phyloP scores from a whole-genome alignment of 2,113 vertebrate genomes.

The Tetrax tetrax region DNA sequence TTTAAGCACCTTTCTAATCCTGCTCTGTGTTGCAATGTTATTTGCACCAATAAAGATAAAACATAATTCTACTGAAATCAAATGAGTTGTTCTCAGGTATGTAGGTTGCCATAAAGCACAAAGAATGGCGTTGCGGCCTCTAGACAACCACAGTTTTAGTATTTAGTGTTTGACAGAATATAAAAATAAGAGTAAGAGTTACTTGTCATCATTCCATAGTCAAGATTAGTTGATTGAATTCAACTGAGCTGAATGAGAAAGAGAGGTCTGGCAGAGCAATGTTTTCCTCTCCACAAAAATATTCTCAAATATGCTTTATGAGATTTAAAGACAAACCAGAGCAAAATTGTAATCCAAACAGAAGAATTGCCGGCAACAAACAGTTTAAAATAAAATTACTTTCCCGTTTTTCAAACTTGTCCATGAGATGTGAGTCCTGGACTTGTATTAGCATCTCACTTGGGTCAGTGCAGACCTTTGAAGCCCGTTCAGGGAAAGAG shows the following conservation, averaged over 20 bases:
- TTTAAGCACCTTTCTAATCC: conserved; percentile 14
- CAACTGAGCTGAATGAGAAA: neutral
- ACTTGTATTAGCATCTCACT: neutral
- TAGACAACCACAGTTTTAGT: neutral
- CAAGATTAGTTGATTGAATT: neutral
- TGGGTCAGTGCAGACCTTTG: neutral
- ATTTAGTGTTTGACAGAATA: neutral
- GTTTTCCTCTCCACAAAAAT: neutral
- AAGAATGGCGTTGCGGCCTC: neutral
- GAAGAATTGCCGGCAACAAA: neutral
- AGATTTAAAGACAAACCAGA: neutral
- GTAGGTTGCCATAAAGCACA: neutral
- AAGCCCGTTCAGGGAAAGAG: neutral
- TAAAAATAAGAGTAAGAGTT: neutral
- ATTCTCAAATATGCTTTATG: neutral
- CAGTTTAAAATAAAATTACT: neutral
- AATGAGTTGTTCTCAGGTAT: neutral
- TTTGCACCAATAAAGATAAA: neutral
- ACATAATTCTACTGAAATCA: neutral
- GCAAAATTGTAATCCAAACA: neutral
- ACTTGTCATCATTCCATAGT: neutral
- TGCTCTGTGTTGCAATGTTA: neutral
- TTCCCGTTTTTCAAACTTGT: neutral
- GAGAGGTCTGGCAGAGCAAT: neutral
- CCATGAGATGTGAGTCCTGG: neutral